These are phyloP conservation scores for Saccostrea glomerata DNA, from an alignment of 1,140 invertebrate species.

Conservation along the genomic window DNA sequence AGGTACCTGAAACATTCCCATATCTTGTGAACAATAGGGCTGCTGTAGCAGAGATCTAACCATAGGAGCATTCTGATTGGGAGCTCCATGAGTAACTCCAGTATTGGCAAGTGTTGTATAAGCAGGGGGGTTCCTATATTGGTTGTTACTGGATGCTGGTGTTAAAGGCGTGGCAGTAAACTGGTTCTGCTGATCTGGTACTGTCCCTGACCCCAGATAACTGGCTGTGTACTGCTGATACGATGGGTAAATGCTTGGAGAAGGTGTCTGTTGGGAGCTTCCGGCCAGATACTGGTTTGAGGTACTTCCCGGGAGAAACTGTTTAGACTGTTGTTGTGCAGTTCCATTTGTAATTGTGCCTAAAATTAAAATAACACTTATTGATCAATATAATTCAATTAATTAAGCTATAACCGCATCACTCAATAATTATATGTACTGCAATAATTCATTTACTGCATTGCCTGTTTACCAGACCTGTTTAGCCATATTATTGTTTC, in stretches of 20 bases:
- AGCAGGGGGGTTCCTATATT: not conserved
- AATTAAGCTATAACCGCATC: no score
- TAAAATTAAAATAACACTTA: not conserved
- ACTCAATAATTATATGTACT: no score
- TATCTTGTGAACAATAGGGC: not conserved
- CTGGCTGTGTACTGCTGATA: not conserved
- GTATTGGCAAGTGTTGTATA: not conserved
- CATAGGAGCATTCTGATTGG: not conserved
- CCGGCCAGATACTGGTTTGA: not conserved
- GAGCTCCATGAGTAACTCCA: not conserved
- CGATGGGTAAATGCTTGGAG: not conserved
- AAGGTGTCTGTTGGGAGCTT: not conserved
- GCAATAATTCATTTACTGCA: no score
- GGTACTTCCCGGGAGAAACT: not conserved
- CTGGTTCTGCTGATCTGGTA: not conserved
- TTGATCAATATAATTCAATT: no score
- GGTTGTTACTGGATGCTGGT: not conserved
- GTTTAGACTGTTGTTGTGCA: not conserved
- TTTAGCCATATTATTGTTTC: no score
- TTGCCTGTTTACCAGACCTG: no score
- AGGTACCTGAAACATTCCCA: slow-evolving; percentile 8
- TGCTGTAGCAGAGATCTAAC: not conserved
- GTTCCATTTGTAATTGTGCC: slow-evolving; percentile 11
- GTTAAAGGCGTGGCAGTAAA: not conserved
- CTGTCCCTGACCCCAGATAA: not conserved